Evolutionary conservation across 2,888 invertebrate genomes (phyloP).

Genomic region (Caenorhabditis plicata): DNA sequence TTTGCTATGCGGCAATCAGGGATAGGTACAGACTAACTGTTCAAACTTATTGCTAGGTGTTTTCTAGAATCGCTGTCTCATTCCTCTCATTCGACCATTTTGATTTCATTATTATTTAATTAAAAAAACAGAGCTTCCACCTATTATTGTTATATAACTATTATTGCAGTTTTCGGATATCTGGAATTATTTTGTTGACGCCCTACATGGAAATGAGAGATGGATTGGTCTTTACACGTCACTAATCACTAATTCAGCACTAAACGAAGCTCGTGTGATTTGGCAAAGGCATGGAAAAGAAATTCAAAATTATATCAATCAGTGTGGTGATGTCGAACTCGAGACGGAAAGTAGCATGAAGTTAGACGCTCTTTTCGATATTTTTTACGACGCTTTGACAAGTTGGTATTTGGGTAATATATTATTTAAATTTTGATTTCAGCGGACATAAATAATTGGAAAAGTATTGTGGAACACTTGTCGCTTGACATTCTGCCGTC

Average conservation of each 20-base stretch:
- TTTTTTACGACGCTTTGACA: conserved; percentile 6
- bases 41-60: too few relatives aligned
- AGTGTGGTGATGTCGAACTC: not conserved
- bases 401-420: not conserved
- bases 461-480: conserved; percentile 22
- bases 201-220: conserved; percentile 20
- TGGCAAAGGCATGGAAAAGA: conserved; percentile 24
- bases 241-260: conserved; percentile 1
- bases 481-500: conserved; percentile 26
- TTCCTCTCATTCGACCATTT: too few relatives aligned
- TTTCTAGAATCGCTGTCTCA: too few relatives aligned
- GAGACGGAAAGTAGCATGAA: too few relatives aligned
- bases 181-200: conserved; percentile 38
- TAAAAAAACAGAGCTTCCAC: not conserved
- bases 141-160: not conserved
- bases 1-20: too few relatives aligned
- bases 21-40: too few relatives aligned
- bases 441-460: conserved; percentile 26
- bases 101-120: too few relatives aligned
- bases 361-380: conserved; percentile 6
- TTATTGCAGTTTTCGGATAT: not conserved
- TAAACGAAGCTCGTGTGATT: conserved; percentile 32
- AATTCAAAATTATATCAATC: conserved; percentile 10
- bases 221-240: conserved; percentile 28
- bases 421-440: conserved; percentile 3